Evolutionary conservation across 2,113 vertebrate genomes (phyloP), one percentile per base, ranked within the genome.

Genomic region (Peucedramus taeniatus): DNA sequence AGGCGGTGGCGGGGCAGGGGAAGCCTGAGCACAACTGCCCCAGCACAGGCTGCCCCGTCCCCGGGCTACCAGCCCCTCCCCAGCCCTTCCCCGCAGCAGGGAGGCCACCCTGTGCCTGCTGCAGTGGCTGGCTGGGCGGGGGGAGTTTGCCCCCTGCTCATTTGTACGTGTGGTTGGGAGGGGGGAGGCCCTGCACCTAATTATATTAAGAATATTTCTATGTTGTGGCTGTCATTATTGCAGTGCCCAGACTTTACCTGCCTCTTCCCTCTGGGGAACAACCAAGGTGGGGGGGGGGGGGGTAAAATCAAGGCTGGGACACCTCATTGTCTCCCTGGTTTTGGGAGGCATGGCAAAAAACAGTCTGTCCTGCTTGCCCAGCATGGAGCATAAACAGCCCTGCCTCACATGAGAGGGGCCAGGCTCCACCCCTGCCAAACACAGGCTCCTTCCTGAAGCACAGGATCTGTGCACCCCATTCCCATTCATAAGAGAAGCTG

Each of bases 191-290:
- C 93, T 96, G 95, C 97, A 96, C 88, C 95, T 97, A 97, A 97
- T 97, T 97, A 97, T 96, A 97, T 95, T 96, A 96, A 97, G 97
- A 95, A 81, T 96, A 91, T 97, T 97, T 97, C 95, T 97, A 97
- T 35, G 64, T 63, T 77, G 93, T 95, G 79, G 72, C 69, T 92
- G 83, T 97, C 19, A 0, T 96, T 79, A 66, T 28, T 95, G 63
- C 1, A 2, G 57, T 85, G 60, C 20, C 35, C 1, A 3, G 54
- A n/a, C 47, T 69, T 47, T 26, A 39, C 30, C 39, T 77, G 31
- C 17, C 21, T 33, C 24, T 75, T 74, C 24, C 19, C 77, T 78
- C 47, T n/a, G n/a, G 40, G 61, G 30, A 42, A 37, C 7, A 65
- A 33, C 40, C 1, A n/a, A n/a, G n/a, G n/a, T n/a, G n/a, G n/a